Evolutionary conservation across 2,888 invertebrate genomes (phyloP).

Genomic region (Anarsia innoxiella): DNA sequence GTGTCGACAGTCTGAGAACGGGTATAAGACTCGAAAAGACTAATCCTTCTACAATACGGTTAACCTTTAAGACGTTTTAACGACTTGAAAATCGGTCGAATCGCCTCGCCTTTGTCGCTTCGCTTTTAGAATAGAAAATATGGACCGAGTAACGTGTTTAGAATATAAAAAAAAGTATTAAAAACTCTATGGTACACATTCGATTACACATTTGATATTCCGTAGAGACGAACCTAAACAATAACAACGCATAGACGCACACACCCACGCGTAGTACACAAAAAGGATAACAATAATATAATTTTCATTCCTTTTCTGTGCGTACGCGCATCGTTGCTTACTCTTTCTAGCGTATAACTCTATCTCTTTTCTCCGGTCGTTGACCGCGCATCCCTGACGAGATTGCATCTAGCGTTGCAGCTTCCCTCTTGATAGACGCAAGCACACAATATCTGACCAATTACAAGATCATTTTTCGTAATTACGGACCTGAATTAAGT

Average conservation of each 20-base stretch:
- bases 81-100: conserved; percentile 32
- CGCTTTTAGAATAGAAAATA: conserved; percentile 19
- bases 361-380: conserved; percentile 57
- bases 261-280: conserved; percentile 37
- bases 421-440: conserved; percentile 60
- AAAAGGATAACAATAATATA: conserved; percentile 62
- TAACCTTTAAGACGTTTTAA: too few relatives aligned
- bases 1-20: conserved; percentile 54
- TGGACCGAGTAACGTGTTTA: conserved; percentile 21
- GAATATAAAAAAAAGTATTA: conserved; percentile 24
- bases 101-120: conserved; percentile 28
- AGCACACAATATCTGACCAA: conserved; percentile 62
- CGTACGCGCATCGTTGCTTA: conserved; percentile 66
- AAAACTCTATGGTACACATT: too few relatives aligned
- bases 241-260: conserved; percentile 51
- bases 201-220: conserved; percentile 40
- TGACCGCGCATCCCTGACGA: conserved; percentile 69
- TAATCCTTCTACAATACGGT: too few relatives aligned
- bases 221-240: conserved; percentile 38
- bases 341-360: conserved; percentile 42
- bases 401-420: conserved; percentile 73
- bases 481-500: conserved; percentile 23
- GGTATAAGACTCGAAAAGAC: conserved; percentile 43
- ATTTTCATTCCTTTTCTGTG: conserved; percentile 72
- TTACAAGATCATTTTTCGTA: conserved; percentile 53